Base-by-base conservation (phyloP, 2,797 vertebrate genomes). In the Tragelaphus eurycerus region DNA sequence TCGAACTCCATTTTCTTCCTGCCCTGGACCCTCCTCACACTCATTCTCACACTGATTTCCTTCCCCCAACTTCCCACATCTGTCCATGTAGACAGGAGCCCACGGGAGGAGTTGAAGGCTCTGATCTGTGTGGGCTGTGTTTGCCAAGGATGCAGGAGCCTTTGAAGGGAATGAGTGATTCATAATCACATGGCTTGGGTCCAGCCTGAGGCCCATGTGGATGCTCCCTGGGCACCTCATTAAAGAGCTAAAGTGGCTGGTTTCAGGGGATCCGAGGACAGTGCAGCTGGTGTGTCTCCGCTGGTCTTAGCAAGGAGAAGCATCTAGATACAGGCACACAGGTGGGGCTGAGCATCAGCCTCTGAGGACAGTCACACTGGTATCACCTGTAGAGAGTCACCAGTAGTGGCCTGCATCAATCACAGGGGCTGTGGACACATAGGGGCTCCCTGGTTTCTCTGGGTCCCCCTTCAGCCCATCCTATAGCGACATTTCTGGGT, bases 181-280 rank as follows among this genome's bases (percentile, higher is more conserved):
- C 11, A 15, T 27, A 27, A 71, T 52, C 10, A 19, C 6, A 52
- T 0, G 31, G 38, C 59, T 74, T 34, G 52, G 15, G 62, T 50
- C 23, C 11, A 12, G 82, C 64, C 64, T 21, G 31, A 50, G 43
- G 54, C 54, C 67, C 16, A 0, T 15, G 62, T 14, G 31, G 82
- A 34, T 12, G 14, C 2, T 83, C 96, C 92, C 90, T 34, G 7
- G 89, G 94, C 85, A 95, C 90, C 96, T 97, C 34, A 90, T 98
- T 93, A 97, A 34, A 59, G 52, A 83, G n/a, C 64, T 71, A 7
- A 57, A 43, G 9, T 81, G 86, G 43, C 94, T 78, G 91, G 15
- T 27, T 31, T 54, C 16, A 29, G 48, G 71, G 81, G 34, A 3
- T 21, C 29, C 1, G 1, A 31, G 55, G 48, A 54, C 79, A 62